These are phyloP conservation scores for Ceraclea dissimilis DNA, from an alignment of 2,888 invertebrate genomes.

Conservation along the genomic window DNA sequence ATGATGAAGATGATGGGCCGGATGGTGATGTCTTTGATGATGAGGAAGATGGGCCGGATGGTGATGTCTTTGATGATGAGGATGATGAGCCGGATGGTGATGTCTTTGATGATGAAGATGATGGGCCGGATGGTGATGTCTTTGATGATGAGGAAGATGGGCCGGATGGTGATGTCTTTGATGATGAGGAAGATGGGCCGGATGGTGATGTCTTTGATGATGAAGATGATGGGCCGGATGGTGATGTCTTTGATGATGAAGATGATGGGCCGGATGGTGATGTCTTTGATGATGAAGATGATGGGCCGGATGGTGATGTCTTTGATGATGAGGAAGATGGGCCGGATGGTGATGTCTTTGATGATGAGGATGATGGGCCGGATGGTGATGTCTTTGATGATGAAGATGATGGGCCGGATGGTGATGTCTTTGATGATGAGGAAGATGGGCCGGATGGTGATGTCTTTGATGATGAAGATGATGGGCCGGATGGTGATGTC, in stretches of 20 bases:
- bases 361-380: not conserved
- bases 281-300: not conserved
- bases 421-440: too few relatives aligned
- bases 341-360: not conserved
- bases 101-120: too few relatives aligned
- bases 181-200: not conserved
- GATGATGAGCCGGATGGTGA: too few relatives aligned
- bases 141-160: not conserved
- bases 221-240: not conserved
- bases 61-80: too few relatives aligned
- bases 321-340: not conserved
- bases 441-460: not conserved
- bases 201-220: constrained; percentile 4
- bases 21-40: not conserved
- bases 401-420: not conserved
- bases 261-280: not conserved
- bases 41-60: too few relatives aligned
- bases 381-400: not conserved
- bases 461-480: too few relatives aligned
- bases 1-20: not conserved
- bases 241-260: constrained; percentile 33
- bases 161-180: not conserved
- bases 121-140: not conserved
- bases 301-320: not conserved
- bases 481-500: not conserved